These are phyloP conservation scores for Helicoverpa zea DNA, from an alignment of 1,140 invertebrate species.

Conservation along the genomic window DNA sequence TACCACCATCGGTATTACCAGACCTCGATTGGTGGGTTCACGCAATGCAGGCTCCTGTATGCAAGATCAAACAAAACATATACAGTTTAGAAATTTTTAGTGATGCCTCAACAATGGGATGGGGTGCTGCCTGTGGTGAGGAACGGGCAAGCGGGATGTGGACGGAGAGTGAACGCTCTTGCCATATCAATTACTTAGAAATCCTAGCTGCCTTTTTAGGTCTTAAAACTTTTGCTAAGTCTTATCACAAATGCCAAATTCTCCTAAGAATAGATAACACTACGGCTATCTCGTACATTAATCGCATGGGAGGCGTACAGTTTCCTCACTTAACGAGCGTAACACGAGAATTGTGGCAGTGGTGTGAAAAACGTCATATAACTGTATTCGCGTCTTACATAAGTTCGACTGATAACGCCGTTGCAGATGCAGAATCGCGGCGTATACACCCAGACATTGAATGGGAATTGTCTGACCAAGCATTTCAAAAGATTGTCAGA, in stretches of 20 bases:
- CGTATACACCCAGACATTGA: neutral
- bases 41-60: neutral
- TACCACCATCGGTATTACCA: neutral
- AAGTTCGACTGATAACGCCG: neutral
- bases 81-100: neutral
- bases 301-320: too few species aligned
- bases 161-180: neutral
- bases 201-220: too few species aligned
- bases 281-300: too few species aligned
- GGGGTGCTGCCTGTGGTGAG: neutral
- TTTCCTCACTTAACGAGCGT: too few species aligned
- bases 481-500: neutral
- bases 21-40: neutral
- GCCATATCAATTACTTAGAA: too few species aligned
- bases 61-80: neutral
- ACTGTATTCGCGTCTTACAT: neutral
- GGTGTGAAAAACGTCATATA: too few species aligned
- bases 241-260: too few species aligned
- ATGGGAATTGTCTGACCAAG: neutral
- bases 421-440: neutral
- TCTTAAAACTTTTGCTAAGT: too few species aligned
- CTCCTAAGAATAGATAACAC: too few species aligned
- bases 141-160: neutral
- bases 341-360: too few species aligned
- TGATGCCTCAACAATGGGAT: neutral